Percentiles rank a stretch among this genome's conserved stretches.
Conservation (phyloP, 2,888 invertebrate genomes). For the Hydrotaea diabolus region DNA sequence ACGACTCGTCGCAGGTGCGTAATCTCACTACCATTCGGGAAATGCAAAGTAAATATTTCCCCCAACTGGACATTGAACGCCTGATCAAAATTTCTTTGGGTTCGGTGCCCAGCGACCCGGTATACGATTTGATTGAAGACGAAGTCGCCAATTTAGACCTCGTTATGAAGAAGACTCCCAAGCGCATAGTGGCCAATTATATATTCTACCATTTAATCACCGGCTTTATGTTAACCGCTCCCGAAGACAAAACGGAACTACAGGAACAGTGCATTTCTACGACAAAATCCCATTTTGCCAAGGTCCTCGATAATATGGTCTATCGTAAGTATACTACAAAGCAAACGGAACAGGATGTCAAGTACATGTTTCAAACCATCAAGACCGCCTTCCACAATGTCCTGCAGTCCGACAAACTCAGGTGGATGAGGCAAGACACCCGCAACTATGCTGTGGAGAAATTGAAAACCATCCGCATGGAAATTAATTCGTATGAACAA, state of each 20-base stretch:
- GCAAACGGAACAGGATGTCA: slow-evolving; percentile 72
- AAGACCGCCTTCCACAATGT: slow-evolving; percentile 72
- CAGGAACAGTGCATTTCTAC: slow-evolving; percentile 69
- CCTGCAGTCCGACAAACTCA: slow-evolving; percentile 69
- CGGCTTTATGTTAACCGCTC: slow-evolving; percentile 69
- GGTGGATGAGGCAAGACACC: slow-evolving; percentile 72
- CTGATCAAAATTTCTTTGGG: slow-evolving; percentile 70
- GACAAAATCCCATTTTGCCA: slow-evolving; percentile 72
- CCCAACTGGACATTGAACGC: slow-evolving; percentile 70
- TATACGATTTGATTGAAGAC: slow-evolving; percentile 71
- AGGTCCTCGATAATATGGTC: slow-evolving; percentile 77
- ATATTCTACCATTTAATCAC: slow-evolving; percentile 74
- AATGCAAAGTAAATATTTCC: slow-evolving; percentile 70
- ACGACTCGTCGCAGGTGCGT: not conserved
- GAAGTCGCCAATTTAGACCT: slow-evolving; percentile 70
- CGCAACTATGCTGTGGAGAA: slow-evolving; percentile 72
- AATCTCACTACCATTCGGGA: slow-evolving; percentile 66
- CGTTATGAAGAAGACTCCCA: slow-evolving; percentile 69
- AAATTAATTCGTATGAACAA: slow-evolving; percentile 72
- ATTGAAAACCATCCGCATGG: slow-evolving; percentile 72
- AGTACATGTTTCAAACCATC: slow-evolving; percentile 74
- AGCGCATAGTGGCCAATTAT: slow-evolving; percentile 75
- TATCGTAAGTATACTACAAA: slow-evolving; percentile 72
- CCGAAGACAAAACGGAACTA: slow-evolving; percentile 67
- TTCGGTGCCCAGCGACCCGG: slow-evolving; percentile 61